A percentile compares a stretch with the other conserved stretches of the same genome.
phyloP scores from a whole-genome alignment of 2,113 vertebrate genomes.

The Pteruthius melanotis region DNA sequence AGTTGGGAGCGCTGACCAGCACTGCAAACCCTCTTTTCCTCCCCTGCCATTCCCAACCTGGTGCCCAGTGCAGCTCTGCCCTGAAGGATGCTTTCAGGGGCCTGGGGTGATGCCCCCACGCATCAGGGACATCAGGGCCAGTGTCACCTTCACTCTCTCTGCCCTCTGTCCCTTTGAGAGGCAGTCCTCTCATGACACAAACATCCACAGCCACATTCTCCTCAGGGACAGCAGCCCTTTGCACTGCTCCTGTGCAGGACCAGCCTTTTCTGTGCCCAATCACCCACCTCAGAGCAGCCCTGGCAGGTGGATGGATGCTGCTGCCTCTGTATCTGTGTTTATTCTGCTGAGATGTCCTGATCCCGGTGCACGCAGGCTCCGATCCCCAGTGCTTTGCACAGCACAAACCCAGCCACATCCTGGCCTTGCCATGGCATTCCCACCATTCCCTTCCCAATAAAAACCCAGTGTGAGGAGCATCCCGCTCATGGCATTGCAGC shows the following conservation, averaged over 20 bases:
- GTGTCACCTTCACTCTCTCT: not conserved
- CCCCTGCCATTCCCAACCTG: not conserved
- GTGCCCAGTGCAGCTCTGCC: not conserved
- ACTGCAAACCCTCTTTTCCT: not conserved
- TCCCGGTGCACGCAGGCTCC: accelerated
- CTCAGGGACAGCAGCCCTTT: not conserved
- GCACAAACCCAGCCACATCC: accelerated
- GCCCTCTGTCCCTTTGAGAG: not conserved
- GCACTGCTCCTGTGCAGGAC: not conserved
- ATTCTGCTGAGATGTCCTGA: not conserved
- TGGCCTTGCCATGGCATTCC: not conserved
- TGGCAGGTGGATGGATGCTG: not conserved
- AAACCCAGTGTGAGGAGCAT: not conserved
- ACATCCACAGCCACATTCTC: not conserved
- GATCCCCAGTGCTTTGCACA: not conserved
- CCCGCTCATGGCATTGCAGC: accelerated
- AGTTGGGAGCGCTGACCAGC: accelerated
- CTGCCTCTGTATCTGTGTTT: not conserved
- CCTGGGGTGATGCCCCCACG: not conserved
- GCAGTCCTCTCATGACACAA: not conserved
- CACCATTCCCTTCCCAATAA: not conserved
- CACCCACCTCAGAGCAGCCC: not conserved
- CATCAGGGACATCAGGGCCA: not conserved
- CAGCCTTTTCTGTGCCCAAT: not conserved
- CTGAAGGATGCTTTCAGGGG: not conserved